Base-by-base conservation (phyloP, 2,888 invertebrate genomes). In the Tetramorium bicarinatum region DNA sequence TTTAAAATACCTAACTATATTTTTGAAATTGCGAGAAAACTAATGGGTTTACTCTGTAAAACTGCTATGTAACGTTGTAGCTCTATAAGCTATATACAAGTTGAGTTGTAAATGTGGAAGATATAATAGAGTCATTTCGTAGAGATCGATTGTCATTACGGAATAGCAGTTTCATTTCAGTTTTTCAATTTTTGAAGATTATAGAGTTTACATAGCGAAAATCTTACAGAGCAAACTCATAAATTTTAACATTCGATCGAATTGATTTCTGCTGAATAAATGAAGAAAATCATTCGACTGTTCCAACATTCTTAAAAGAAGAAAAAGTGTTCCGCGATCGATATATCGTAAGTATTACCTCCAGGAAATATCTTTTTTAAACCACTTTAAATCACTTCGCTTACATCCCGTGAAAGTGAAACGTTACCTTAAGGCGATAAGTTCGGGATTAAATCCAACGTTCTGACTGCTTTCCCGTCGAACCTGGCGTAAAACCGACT, bases 351-450 rank as follows among this genome's bases (percentile, higher is more conserved):
- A 29, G 11, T 74, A 44, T 61, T 74, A n/a, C 44, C 4, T 62
- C 6, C 9, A 15, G 34, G 61, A 47, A 61, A 75, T 61, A 49
- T 62, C 21, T 49, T 76, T 61, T 62, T 38, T 25, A 76, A 76
- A 49, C 25, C 62, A 38, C 34, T 76, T 62, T 76, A 76, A 64
- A 76, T 76, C 34, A 76, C 49, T 72, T 72, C 18, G 41, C 56
- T 49, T 76, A 76, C 62, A 76, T 62, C 49, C 13, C 49, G 18
- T 62, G 56, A 62, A 76, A 76, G 49, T 62, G 62, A 76, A 76
- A 64, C 62, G 62, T 76, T 76, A 49, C 38, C 62, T 76, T 76
- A 62, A 76, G 49, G 49, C 49, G 47, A 76, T 76, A 62, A 76
- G 75, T 76, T 62, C 38, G 18, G 62, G 75, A 76, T 76, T 76